These are phyloP conservation scores for Tillus elongatus DNA, from an alignment of 2,888 invertebrate species.

Conservation along the genomic window DNA sequence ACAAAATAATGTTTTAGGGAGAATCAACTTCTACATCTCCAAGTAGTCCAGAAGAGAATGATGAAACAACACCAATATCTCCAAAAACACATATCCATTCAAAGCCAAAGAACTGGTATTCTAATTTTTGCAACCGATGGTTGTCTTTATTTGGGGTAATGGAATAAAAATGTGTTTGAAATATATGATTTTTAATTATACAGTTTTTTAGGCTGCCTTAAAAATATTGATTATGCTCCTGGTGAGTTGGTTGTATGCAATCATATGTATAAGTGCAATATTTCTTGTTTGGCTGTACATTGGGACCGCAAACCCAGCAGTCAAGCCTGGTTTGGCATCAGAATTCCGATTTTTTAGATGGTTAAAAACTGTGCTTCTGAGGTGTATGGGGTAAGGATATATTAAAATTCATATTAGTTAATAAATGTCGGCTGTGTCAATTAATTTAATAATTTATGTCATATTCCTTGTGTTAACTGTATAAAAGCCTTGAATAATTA, in stretches of 20 bases:
- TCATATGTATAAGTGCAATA: constrained; percentile 71
- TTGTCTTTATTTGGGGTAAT: constrained; percentile 80
- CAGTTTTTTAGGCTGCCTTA: constrained; percentile 62
- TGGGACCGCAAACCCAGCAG: constrained; percentile 89
- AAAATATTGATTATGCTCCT: constrained; percentile 86
- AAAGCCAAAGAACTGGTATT: constrained; percentile 92
- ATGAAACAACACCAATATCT: constrained; percentile 45
- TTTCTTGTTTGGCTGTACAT: constrained; percentile 89
- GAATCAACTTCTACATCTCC: constrained; percentile 36
- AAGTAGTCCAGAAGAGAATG: constrained; percentile 34
- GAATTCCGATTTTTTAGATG: constrained; percentile 75
- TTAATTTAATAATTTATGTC: too few relatives aligned
- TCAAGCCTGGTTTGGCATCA: constrained; percentile 81
- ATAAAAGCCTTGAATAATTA: too few relatives aligned
- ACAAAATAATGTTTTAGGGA: too few relatives aligned
- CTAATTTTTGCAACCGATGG: constrained; percentile 89
- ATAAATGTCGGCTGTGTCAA: too few relatives aligned
- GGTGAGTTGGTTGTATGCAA: constrained; percentile 88
- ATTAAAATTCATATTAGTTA: too few relatives aligned
- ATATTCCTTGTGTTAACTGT: too few relatives aligned
- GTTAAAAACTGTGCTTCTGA: constrained; percentile 62
- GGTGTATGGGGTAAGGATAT: constrained; percentile 72
- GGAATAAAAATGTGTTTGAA: constrained; percentile 11
- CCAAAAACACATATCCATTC: constrained; percentile 67
- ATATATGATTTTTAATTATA: not conserved